Evolutionary conservation across 1,140 invertebrate genomes (phyloP).

Genomic region (Pseudachorutes palmiensis): DNA sequence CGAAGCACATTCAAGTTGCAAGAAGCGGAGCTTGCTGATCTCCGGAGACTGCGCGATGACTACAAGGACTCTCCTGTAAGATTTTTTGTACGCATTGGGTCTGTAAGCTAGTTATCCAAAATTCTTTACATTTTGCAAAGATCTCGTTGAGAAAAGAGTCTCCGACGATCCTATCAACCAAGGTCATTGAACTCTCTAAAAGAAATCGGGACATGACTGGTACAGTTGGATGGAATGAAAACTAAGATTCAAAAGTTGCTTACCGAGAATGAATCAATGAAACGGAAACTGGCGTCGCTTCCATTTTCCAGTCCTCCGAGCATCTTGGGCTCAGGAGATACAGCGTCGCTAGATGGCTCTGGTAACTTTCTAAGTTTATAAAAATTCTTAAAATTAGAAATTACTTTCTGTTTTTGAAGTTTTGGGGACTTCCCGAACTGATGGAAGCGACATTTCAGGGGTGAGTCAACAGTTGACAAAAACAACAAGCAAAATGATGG

Average conservation of each 20-base stretch:
- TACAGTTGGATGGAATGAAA: slow-evolving; percentile 31
- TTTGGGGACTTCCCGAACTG: not conserved
- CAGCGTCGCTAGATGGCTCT: not conserved
- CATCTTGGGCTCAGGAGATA: not conserved
- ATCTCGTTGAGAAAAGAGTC: not conserved
- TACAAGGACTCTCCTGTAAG: not conserved
- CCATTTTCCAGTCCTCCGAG: not conserved
- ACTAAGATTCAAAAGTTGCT: slow-evolving; percentile 28
- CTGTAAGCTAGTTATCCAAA: not conserved
- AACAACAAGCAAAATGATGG: slow-evolving; percentile 31
- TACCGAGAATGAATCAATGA: slow-evolving; percentile 24
- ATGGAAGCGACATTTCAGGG: not conserved
- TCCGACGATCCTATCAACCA: slow-evolving; percentile 11
- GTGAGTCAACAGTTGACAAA: slow-evolving; percentile 17
- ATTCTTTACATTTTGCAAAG: not conserved
- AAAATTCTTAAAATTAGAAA: not conserved
- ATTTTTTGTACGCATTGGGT: not conserved
- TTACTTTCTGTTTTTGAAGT: not conserved
- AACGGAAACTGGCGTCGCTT: not conserved
- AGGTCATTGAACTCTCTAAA: slow-evolving; percentile 32
- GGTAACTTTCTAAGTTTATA: not conserved
- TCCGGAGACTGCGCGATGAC: not conserved
- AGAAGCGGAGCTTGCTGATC: slow-evolving; percentile 18
- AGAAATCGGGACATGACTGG: slow-evolving; percentile 32
- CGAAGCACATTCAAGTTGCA: slow-evolving; percentile 8